Evolutionary conservation across 2,888 invertebrate genomes (phyloP).

Genomic region (Microctonus hyperodae): DNA sequence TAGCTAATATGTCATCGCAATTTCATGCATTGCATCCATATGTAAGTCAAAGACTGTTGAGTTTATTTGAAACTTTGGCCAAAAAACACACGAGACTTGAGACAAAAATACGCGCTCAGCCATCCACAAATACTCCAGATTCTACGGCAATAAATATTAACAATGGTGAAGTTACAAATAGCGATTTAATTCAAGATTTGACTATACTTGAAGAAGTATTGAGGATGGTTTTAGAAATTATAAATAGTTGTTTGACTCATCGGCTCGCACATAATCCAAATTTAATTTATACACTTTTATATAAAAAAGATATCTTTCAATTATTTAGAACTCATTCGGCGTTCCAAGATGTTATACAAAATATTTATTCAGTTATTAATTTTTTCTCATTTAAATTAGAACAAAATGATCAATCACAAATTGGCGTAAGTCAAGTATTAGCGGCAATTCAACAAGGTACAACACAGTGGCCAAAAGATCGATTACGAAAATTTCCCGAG

Average conservation of each 20-base stretch:
- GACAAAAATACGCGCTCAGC: conserved; percentile 56
- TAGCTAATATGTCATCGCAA: conserved; percentile 97
- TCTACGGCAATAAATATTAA: conserved; percentile 43
- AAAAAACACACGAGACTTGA: conserved; percentile 80
- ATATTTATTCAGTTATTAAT: conserved; percentile 86
- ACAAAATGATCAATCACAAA: conserved; percentile 66
- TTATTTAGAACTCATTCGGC: conserved; percentile 85
- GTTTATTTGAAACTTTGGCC: conserved; percentile 88
- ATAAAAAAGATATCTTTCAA: conserved; percentile 90
- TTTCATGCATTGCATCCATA: conserved; percentile 94
- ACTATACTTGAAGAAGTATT: conserved; percentile 94
- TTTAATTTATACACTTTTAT: conserved; percentile 93
- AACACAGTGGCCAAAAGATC: conserved; percentile 92
- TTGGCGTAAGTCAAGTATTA: conserved; percentile 88
- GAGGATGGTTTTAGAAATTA: conserved; percentile 94
- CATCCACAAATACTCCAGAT: conserved; percentile 41
- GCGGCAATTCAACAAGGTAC: conserved; percentile 90
- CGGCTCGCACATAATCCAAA: conserved; percentile 89
- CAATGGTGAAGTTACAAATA: conserved; percentile 41
- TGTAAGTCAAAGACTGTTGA: conserved; percentile 92
- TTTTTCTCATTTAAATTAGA: conserved; percentile 75
- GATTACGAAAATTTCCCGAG: conserved; percentile 97
- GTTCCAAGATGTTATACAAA: conserved; percentile 93
- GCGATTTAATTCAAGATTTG: conserved; percentile 76
- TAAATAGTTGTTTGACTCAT: conserved; percentile 92